Evolutionary conservation across 2,888 invertebrate species (phyloP).

Genomic region (Callinectes sapidus): DNA sequence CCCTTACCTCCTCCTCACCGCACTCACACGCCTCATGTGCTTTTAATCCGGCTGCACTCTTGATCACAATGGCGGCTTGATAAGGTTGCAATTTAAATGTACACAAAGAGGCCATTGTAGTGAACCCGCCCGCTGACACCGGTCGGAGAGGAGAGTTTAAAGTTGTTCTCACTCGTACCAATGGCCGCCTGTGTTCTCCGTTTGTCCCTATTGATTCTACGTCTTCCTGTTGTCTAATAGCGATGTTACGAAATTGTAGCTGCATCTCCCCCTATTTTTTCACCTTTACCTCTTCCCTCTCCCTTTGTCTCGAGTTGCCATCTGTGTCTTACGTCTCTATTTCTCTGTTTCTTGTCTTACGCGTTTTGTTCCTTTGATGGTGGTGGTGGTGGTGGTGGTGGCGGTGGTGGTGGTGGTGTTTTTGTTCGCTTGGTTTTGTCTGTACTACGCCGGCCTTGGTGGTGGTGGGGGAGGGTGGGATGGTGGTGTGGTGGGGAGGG

Average conservation of each 20-base stretch:
- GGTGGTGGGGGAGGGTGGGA: neutral
- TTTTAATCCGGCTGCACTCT: conserved; percentile 24
- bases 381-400: neutral
- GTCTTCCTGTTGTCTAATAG: conserved; percentile 8
- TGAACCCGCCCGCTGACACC: conserved; percentile 14
- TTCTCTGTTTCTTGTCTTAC: neutral
- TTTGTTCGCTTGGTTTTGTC: neutral
- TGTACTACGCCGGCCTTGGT: conserved; percentile 8
- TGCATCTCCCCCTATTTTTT: neutral
- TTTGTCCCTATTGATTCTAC: neutral
- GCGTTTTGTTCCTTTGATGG: no score
- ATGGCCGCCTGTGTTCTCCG: neutral
- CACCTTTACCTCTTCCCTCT: neutral
- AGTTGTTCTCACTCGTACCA: conserved; percentile 23
- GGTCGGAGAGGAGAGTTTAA: neutral
- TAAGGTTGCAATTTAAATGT: conserved; percentile 33
- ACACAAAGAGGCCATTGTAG: conserved; percentile 24
- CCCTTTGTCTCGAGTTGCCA: neutral
- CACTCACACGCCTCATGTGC: conserved; percentile 16
- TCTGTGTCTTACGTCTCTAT: neutral
- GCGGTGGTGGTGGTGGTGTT: neutral
- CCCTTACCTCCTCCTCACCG: conserved; percentile 31
- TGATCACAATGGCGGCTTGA: conserved; percentile 30
- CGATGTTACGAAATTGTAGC: neutral
- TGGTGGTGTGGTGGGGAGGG: neutral